Evolutionary conservation across 2,113 vertebrate species (phyloP), one percentile per base, ranked within the genome.

Genomic region (Pseudorasbora parva): DNA sequence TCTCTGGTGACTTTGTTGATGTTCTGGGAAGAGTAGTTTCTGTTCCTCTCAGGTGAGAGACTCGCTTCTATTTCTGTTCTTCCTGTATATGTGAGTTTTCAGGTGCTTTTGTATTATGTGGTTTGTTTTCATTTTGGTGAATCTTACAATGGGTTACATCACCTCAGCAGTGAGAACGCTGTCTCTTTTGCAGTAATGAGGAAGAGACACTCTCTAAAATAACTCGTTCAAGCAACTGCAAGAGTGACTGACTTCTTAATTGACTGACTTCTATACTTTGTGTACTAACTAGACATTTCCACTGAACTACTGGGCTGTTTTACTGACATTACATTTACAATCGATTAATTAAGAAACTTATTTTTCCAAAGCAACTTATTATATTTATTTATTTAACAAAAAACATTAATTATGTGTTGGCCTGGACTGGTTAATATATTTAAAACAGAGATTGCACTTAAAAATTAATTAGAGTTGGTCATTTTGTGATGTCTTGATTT

Each of bases 11-110:
- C 30, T 77, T 5, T 57, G 51, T 57, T 77, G 10, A 23, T 77
- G 54, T 77, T 33, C 27, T 19, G 56, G 12, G 12, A 59, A 6
- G 23, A 27, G 43, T 27, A 41, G 45, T 71, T 71, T 64, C 47
- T 71, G 51, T 80, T 43, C 2, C 3, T 37, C 74, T 74, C 12
- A 59, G 72, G 72, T 57, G 9, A 57, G 30, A 81, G 57, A 84
- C 49, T 72, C 23, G 60, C 62, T 27, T 49, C 27, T 75, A 81
- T 85, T 72, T 85, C 59, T 88, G 86, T 87, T 75, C 86, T 85
- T 90, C 82, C 85, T 82, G 72, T 83, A 62, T 27, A 25, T 15
- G 51, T 59, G 62, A 37, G 15, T 66, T 23, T 71, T 21, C 62
- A n/a, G 27, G 30, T 8, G 37, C 37, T 60, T 60, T 57, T 76